Conservation (phyloP, 2,797 vertebrate species). For the Poecilia picta region DNA sequence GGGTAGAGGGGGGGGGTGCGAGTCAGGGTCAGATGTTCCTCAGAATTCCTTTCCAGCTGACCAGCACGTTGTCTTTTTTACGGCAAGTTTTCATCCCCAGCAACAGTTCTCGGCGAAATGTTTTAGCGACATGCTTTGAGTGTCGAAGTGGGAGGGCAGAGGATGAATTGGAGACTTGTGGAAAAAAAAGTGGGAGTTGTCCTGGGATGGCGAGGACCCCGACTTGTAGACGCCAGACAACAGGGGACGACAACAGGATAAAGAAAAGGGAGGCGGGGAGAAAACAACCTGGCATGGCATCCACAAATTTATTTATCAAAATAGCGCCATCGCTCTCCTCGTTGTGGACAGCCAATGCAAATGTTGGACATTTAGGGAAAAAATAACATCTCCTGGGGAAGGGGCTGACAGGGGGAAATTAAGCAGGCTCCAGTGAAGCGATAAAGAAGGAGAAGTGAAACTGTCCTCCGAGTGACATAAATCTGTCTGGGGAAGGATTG, state of each 20-base stretch:
- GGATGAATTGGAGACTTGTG: slow-evolving; percentile 62
- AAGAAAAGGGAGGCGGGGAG: slow-evolving; percentile 51
- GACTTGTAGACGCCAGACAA: slow-evolving; percentile 80
- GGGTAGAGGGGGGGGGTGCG: slow-evolving; percentile 37
- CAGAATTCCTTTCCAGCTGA: slow-evolving; percentile 48
- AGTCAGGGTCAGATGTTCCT: slow-evolving; percentile 15
- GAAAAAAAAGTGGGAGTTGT: slow-evolving; percentile 60
- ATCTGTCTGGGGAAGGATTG: slow-evolving; percentile 97
- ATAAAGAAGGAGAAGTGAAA: slow-evolving; percentile 99
- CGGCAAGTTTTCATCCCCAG: slow-evolving; percentile 21
- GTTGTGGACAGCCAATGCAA: slow-evolving; percentile 88
- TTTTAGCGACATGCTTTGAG: slow-evolving; percentile 48
- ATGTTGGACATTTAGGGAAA: slow-evolving; percentile 96
- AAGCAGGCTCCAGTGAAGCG: slow-evolving; percentile 99
- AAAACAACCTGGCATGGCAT: slow-evolving; percentile 75
- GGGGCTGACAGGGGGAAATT: slow-evolving; percentile 98
- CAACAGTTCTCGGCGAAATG: slow-evolving; percentile 33
- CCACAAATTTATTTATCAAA: slow-evolving; percentile 88
- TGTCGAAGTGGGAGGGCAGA: slow-evolving; percentile 6
- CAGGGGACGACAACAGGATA: slow-evolving; percentile 65
- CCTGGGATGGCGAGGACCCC: slow-evolving; percentile 77
- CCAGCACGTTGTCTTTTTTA: slow-evolving; percentile 26
- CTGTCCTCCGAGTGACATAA: slow-evolving; percentile 99
- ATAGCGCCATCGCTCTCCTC: slow-evolving; percentile 82
- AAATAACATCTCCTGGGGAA: slow-evolving; percentile 96